These are phyloP conservation scores for Centropus bengalensis DNA, from an alignment of 2,113 vertebrate genomes.

Conservation along the genomic window DNA sequence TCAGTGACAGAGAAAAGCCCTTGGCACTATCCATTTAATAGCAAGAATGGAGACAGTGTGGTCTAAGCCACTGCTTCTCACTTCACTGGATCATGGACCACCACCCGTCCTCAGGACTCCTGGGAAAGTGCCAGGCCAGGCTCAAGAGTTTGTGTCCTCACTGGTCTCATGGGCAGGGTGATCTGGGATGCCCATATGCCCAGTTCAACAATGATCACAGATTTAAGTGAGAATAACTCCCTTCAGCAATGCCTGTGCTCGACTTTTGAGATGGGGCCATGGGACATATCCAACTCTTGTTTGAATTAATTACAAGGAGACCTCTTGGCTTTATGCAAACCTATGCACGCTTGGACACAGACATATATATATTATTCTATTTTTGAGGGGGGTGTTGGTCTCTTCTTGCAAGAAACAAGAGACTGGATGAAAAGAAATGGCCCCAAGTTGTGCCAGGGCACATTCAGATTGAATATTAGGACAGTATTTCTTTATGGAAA, in stretches of 20 bases:
- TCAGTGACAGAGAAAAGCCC: not conserved
- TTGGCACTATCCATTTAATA: not conserved
- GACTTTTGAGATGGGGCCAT: not conserved
- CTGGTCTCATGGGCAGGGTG: not conserved
- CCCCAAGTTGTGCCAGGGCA: too few relatives aligned
- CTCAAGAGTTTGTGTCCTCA: not conserved
- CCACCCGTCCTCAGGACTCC: not conserved
- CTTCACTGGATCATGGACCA: not conserved
- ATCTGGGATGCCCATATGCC: not conserved
- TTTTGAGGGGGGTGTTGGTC: too few relatives aligned
- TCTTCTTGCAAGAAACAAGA: too few relatives aligned
- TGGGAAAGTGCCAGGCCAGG: not conserved
- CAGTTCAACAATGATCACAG: not conserved
- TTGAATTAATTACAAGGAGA: not conserved
- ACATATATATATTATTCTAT: too few relatives aligned
- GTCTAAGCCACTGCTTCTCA: not conserved
- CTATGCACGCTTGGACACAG: not conserved
- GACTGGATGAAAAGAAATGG: too few relatives aligned
- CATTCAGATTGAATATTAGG: too few relatives aligned
- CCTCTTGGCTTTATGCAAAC: not conserved
- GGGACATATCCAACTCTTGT: not conserved
- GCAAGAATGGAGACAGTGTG: not conserved
- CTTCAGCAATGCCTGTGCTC: not conserved
- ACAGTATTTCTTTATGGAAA: too few relatives aligned
- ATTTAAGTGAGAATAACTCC: not conserved